Evolutionary conservation across 1,140 invertebrate genomes (phyloP).

Genomic region (Drosophila suzukii): DNA sequence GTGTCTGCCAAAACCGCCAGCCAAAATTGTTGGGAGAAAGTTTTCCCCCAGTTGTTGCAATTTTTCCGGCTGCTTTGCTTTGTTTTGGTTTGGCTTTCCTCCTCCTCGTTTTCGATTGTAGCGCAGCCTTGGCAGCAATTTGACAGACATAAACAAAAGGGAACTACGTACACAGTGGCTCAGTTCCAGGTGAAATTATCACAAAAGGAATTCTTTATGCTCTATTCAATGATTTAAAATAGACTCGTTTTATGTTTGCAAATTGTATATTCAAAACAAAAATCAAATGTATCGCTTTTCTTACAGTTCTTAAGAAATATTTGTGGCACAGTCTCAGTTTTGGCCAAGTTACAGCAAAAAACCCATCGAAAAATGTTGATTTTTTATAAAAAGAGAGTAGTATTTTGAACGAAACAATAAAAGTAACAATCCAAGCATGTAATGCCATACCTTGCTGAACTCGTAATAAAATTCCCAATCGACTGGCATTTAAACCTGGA

Average conservation of each 20-base stretch:
- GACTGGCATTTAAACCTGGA: too few species aligned
- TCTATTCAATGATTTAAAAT: not conserved
- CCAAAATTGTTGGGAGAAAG: constrained; percentile 53
- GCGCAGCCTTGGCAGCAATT: constrained; percentile 75
- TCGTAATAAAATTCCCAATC: too few species aligned
- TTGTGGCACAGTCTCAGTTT: too few species aligned
- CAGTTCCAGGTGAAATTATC: not conserved
- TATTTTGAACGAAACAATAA: too few species aligned
- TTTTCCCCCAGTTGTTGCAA: constrained; percentile 59
- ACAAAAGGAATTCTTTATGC: not conserved
- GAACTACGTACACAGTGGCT: not conserved
- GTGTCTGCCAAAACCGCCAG: constrained; percentile 51
- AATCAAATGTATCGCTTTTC: too few species aligned
- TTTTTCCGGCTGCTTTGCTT: constrained; percentile 37
- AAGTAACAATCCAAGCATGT: too few species aligned
- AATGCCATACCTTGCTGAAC: too few species aligned
- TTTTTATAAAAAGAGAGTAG: too few species aligned
- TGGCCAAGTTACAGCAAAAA: too few species aligned
- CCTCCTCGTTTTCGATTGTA: constrained; percentile 32
- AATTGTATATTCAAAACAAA: not conserved
- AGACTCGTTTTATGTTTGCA: not conserved
- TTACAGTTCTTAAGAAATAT: too few species aligned
- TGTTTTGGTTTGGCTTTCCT: constrained; percentile 35
- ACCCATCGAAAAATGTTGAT: too few species aligned
- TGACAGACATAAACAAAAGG: constrained; percentile 71